A percentile compares a stretch with the other conserved stretches of the same genome.
Evolutionary conservation across 2,113 vertebrate species (phyloP).

Genomic region (Prietella phreatophila): DNA sequence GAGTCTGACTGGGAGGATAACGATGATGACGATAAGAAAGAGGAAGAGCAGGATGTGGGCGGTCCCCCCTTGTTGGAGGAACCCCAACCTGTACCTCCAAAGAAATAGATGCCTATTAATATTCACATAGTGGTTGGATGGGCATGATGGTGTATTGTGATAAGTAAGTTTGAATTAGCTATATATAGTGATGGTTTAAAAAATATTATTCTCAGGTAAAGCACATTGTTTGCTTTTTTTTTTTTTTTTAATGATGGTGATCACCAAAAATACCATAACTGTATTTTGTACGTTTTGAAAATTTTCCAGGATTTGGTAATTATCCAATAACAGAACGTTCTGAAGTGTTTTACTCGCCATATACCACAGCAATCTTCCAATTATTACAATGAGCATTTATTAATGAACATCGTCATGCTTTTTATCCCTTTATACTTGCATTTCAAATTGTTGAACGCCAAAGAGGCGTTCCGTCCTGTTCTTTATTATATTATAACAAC

Average conservation of each 20-base stretch:
- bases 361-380: no score
- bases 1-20: slow-evolving; percentile 73
- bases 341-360: neutral
- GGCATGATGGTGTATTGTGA: neutral
- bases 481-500: neutral
- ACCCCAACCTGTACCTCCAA: slow-evolving; percentile 22
- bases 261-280: neutral
- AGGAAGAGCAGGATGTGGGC: slow-evolving; percentile 51
- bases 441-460: neutral
- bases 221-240: neutral
- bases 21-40: slow-evolving; percentile 3
- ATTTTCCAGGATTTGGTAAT: neutral
- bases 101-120: slow-evolving; percentile 12
- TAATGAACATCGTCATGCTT: neutral
- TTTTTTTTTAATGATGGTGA: neutral
- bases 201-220: neutral
- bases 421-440: neutral
- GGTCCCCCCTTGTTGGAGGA: slow-evolving; percentile 52
- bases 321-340: neutral
- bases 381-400: neutral
- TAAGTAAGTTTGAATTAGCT: neutral
- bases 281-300: neutral
- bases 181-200: neutral
- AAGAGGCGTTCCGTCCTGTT: neutral
- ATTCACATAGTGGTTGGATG: neutral